phyloP scores from a whole-genome alignment of 1,140 invertebrate species.

The Leptestheria dahalacensis region DNA sequence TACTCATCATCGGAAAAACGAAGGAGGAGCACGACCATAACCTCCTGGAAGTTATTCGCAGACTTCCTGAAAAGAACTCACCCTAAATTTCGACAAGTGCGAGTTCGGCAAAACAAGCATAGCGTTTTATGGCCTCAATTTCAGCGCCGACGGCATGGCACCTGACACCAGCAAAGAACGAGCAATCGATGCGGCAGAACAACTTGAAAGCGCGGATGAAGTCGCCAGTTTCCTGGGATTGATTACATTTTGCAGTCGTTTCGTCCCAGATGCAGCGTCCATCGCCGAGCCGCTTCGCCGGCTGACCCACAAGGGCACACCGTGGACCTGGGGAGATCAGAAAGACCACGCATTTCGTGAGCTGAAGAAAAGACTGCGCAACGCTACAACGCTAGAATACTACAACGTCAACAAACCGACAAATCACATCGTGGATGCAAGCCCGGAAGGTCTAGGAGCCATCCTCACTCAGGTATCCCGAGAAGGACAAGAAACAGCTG shows the following conservation, averaged over 20 bases:
- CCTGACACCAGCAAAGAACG: conserved; percentile 19
- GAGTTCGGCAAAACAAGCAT: conserved; percentile 19
- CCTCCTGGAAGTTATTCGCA: conserved; percentile 18
- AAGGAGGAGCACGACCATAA: conserved; percentile 21
- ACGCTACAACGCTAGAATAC: conserved; percentile 15
- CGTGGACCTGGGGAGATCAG: conserved; percentile 18
- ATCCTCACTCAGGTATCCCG: conserved; percentile 22
- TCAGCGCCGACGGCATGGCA: conserved; percentile 18
- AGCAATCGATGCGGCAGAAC: conserved; percentile 17
- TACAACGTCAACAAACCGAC: conserved; percentile 21
- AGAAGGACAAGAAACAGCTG: conserved; percentile 18
- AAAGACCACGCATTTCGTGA: conserved; percentile 20
- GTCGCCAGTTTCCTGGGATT: conserved; percentile 21
- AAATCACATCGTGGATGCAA: conserved; percentile 29
- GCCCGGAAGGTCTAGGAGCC: conserved; percentile 28
- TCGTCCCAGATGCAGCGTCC: conserved; percentile 20
- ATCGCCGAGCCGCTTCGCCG: conserved; percentile 19
- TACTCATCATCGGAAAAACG: conserved; percentile 26
- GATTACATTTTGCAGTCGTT: conserved; percentile 21
- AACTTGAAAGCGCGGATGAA: conserved; percentile 18
- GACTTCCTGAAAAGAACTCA: conserved; percentile 19
- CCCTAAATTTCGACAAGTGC: conserved; percentile 20
- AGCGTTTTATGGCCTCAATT: conserved; percentile 20
- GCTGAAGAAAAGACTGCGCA: conserved; percentile 16
- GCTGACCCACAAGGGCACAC: conserved; percentile 18